These are phyloP conservation scores for Syrista parreyssii DNA, from an alignment of 2,888 invertebrate genomes.

Conservation along the genomic window DNA sequence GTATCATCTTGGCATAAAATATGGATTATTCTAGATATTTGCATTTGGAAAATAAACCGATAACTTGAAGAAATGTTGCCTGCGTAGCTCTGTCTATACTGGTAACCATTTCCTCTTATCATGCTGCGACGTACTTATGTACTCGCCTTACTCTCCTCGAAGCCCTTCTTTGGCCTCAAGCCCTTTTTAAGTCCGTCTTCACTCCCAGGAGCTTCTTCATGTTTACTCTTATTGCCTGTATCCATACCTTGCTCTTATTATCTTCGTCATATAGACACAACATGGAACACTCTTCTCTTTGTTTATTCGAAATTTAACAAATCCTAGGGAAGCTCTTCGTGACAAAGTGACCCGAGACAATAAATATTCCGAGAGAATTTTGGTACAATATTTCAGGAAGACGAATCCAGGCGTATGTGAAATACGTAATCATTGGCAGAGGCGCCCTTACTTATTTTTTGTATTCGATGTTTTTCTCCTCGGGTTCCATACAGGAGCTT, in stretches of 20 bases:
- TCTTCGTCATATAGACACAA: background rate
- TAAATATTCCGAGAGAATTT: too few species aligned
- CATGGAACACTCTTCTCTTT: background rate
- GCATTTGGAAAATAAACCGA: constrained; percentile 62
- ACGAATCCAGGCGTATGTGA: too few species aligned
- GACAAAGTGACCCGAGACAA: background rate
- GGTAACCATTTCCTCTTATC: background rate
- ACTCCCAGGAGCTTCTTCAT: background rate
- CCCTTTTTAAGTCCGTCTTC: background rate
- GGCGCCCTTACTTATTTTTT: background rate
- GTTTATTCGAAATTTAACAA: background rate
- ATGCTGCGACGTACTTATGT: background rate
- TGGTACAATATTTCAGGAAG: too few species aligned
- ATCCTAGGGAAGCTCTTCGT: background rate
- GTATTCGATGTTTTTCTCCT: too few species aligned
- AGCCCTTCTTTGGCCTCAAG: background rate
- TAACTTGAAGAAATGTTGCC: constrained; percentile 43
- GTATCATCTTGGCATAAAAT: constrained; percentile 60
- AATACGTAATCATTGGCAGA: too few species aligned
- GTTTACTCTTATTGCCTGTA: background rate
- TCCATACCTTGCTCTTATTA: background rate
- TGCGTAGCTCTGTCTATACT: constrained; percentile 24
- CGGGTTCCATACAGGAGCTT: background rate
- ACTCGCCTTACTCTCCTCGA: background rate
- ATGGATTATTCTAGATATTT: constrained; percentile 64